Evolutionary conservation across 2,797 vertebrate genomes (phyloP).

Genomic region (Pitangus sulphuratus): DNA sequence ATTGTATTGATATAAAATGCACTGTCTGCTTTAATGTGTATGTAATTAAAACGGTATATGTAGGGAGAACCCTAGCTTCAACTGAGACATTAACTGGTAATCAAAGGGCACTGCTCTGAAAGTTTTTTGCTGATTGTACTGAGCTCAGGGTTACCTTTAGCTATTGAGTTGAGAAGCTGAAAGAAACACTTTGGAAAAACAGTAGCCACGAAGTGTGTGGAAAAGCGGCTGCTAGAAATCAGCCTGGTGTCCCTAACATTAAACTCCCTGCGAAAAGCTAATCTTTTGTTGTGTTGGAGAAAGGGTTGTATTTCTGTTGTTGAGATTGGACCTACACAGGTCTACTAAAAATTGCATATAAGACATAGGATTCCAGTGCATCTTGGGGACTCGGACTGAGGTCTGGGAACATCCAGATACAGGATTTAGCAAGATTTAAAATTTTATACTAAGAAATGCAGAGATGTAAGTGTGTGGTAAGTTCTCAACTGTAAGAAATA

Average conservation of each 20-base stretch:
- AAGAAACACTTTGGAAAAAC: not conserved
- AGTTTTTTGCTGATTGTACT: not conserved
- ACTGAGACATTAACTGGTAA: not conserved
- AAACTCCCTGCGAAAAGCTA: not conserved
- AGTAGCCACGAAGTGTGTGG: not conserved
- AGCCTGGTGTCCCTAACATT: not conserved
- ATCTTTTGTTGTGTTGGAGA: not conserved
- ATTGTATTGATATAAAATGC: not conserved
- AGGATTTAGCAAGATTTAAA: not conserved
- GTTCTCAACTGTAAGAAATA: not conserved
- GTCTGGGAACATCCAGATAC: not conserved
- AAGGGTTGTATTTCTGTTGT: not conserved
- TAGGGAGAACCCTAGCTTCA: not conserved
- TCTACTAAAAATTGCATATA: not conserved
- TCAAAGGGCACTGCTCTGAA: not conserved
- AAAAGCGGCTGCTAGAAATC: not conserved
- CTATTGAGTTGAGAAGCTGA: not conserved
- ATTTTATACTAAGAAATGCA: not conserved
- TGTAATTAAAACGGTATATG: not conserved
- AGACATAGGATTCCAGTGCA: not conserved
- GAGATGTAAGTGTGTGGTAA: not conserved
- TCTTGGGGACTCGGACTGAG: not conserved
- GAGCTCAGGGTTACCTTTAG: not conserved
- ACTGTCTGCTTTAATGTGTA: not conserved
- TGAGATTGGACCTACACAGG: not conserved